Evolutionary conservation across 2,888 invertebrate genomes (phyloP).

Genomic region (Drosophila flavopinicola): DNA sequence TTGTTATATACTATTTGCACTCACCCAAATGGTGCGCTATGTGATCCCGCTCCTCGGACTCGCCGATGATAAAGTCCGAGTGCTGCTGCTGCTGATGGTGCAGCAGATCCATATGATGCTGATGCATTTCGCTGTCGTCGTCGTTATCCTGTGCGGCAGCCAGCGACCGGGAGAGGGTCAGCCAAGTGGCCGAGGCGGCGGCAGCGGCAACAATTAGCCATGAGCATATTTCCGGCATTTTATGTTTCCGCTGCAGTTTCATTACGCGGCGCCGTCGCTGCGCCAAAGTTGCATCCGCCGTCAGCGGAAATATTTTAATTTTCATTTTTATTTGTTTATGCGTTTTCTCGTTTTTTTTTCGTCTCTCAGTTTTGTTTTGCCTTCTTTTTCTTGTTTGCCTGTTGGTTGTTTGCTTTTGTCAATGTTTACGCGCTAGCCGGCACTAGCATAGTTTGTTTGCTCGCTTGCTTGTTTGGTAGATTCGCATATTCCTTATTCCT

Average conservation of each 20-base stretch:
- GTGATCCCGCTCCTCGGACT: constrained; percentile 81
- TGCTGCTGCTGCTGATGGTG: constrained; percentile 74
- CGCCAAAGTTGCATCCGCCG: constrained; percentile 63
- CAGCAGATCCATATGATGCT: constrained; percentile 68
- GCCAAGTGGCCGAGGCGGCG: constrained; percentile 66
- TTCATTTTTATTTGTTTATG: constrained; percentile 61
- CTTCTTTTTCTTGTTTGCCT: constrained; percentile 4
- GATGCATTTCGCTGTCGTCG: constrained; percentile 64
- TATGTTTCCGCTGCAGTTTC: constrained; percentile 81
- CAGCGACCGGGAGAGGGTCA: constrained; percentile 51
- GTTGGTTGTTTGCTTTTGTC: constrained; percentile 30
- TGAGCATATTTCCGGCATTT: constrained; percentile 82
- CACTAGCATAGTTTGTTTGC: constrained; percentile 32
- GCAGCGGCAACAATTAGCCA: constrained; percentile 80
- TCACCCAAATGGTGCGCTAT: constrained; percentile 82
- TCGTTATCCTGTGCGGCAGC: constrained; percentile 69
- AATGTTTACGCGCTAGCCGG: constrained; percentile 45
- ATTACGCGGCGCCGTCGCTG: constrained; percentile 48
- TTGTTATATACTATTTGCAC: constrained; percentile 25
- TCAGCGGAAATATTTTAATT: constrained; percentile 75
- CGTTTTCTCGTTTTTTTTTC: constrained; percentile 23
- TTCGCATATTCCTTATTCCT: constrained; percentile 10
- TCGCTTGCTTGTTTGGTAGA: constrained; percentile 8
- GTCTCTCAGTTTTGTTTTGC: neutral
- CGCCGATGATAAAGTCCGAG: constrained; percentile 73